Conservation (phyloP, 2,888 invertebrate genomes). For the Ophraella communa region DNA sequence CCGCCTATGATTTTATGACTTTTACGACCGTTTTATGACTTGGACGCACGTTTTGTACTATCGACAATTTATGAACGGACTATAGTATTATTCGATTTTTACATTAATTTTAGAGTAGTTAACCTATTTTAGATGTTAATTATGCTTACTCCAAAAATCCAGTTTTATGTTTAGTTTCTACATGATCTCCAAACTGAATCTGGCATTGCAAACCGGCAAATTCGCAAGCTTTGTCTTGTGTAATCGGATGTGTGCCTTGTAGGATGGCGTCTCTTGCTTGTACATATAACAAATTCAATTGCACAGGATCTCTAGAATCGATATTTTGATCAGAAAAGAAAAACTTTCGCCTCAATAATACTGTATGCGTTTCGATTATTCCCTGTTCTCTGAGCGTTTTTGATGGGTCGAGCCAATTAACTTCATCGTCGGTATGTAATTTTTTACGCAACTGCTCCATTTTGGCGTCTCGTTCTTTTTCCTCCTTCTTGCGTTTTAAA, state of each 20-base stretch:
- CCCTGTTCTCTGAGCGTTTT: slow-evolving; percentile 98
- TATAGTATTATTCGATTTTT: too few relatives aligned
- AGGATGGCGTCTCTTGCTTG: slow-evolving; percentile 98
- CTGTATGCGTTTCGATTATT: slow-evolving; percentile 90
- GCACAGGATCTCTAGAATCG: slow-evolving; percentile 96
- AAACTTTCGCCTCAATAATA: slow-evolving; percentile 90
- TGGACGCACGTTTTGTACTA: too few relatives aligned
- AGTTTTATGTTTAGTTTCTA: slow-evolving; percentile 88
- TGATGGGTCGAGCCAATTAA: slow-evolving; percentile 90
- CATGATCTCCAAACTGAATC: slow-evolving; percentile 97
- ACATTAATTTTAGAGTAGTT: slow-evolving; percentile 1
- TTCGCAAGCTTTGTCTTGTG: slow-evolving; percentile 91
- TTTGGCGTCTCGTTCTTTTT: slow-evolving; percentile 89
- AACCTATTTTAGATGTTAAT: too few relatives aligned
- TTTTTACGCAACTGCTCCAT: slow-evolving; percentile 98
- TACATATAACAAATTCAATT: slow-evolving; percentile 95
- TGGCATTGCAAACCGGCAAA: slow-evolving; percentile 99
- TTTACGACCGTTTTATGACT: too few relatives aligned
- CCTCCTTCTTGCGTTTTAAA: slow-evolving; percentile 83
- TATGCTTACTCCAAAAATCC: slow-evolving; percentile 93
- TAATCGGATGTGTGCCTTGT: slow-evolving; percentile 96
- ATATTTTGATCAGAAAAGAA: slow-evolving; percentile 99
- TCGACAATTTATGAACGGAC: too few relatives aligned
- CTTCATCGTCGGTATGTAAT: slow-evolving; percentile 97
- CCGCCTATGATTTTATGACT: too few relatives aligned